Evolutionary conservation across 2,113 vertebrate genomes (phyloP), one percentile per base, ranked within the genome.

Genomic region (Halichoeres trimaculatus): DNA sequence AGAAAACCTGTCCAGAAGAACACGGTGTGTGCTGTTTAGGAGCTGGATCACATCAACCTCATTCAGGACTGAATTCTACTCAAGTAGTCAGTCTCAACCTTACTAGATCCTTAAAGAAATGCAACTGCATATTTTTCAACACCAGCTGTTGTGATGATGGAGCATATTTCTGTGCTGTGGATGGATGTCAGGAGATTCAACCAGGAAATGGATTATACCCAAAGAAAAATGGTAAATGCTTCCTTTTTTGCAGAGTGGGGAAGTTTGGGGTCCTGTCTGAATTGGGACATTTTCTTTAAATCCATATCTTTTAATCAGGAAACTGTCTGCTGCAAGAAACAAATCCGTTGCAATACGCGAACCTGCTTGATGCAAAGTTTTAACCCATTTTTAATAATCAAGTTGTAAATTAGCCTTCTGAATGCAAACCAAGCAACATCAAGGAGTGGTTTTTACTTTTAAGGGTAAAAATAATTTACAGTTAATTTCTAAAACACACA

Each of bases 21-120:
- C n/a, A n/a, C n/a, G n/a, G n/a, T n/a, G n/a, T n/a, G 38, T 57
- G 43, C 72, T 91, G 86, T 60, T 66, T 83, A 5, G 81, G 24
- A 1, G 36, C 35, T 4, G 62, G 62, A 54, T 14, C 67, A 24
- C 24, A 38, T 62, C 43, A 72, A 0, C 59, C 52, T 57, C 14
- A 47, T 0, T 26, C 54, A 43, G 38, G 10, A 67, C 58, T 70
- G 0, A 45, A 50, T 47, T 9, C 10, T 6, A 13, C 23, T 59
- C 7, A 59, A 40, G 45, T 7, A 30, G 50, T 62, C 41, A n/a
- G 43, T 8, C 5, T 19, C 17, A 13, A 45, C 4, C 43, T 1
- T 16, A 1, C 43, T 8, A 14, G 43, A 45, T 6, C 17, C 43
- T 45, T 14, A n/a, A 45, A 45, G 43, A 45, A 19, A 17, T 45